phyloP scores from a whole-genome alignment of 2,113 vertebrate species.

The Carassius gibelio region DNA sequence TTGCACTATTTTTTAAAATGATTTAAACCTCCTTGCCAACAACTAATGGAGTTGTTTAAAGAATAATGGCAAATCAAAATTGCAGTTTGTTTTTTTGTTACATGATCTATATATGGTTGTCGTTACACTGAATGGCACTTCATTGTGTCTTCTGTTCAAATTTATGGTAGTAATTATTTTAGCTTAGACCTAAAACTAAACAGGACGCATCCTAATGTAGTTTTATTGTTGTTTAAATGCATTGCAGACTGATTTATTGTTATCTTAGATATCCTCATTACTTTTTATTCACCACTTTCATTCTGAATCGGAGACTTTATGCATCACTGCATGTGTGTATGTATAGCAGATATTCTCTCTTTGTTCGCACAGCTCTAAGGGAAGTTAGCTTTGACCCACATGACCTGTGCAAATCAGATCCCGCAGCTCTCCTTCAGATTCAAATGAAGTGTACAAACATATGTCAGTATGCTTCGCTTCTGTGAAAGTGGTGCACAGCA shows the following conservation, averaged over 20 bases:
- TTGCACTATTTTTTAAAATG: too few relatives aligned
- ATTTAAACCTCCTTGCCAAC: background rate
- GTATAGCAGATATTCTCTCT: background rate
- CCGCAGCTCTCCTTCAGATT: background rate
- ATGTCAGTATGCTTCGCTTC: background rate
- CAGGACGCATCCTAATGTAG: too few relatives aligned
- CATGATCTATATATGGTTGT: too few relatives aligned
- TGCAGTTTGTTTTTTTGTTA: background rate
- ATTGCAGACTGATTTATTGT: background rate
- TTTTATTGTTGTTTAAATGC: background rate
- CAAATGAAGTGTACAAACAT: background rate
- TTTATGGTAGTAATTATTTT: too few relatives aligned
- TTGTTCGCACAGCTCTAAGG: background rate
- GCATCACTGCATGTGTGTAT: background rate
- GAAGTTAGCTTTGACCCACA: background rate
- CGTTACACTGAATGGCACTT: too few relatives aligned
- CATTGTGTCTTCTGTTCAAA: too few relatives aligned
- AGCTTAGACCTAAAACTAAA: too few relatives aligned
- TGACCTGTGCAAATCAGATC: background rate
- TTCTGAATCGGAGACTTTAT: background rate
- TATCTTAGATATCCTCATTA: background rate
- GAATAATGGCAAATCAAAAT: too few relatives aligned
- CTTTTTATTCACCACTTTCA: background rate
- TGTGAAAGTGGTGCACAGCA: background rate
- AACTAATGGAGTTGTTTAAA: background rate